phyloP scores from a whole-genome alignment of 23 tunicate genomes.

The Ascidia mentula region DNA sequence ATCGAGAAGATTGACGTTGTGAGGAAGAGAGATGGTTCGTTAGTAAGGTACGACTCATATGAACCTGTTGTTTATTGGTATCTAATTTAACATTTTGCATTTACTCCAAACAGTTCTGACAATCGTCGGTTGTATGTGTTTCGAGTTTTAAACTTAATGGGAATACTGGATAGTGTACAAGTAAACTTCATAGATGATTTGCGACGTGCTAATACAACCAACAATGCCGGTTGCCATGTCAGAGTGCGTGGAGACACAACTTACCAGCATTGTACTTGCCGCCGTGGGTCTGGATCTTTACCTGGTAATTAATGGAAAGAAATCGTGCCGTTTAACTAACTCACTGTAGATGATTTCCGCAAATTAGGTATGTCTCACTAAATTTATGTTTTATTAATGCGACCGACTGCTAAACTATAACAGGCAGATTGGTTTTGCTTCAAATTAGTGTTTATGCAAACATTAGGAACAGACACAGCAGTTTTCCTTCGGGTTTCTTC shows the following conservation, averaged over 20 bases:
- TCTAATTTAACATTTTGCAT: too few relatives aligned
- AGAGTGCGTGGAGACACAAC: neutral
- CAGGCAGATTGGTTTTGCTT: too few relatives aligned
- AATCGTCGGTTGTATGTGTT: constrained; percentile 11
- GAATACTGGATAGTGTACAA: neutral
- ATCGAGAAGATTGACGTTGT: neutral
- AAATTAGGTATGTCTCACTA: too few relatives aligned
- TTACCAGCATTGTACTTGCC: neutral
- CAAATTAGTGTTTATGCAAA: too few relatives aligned
- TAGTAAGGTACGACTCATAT: neutral
- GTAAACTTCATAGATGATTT: neutral
- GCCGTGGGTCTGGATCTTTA: neutral
- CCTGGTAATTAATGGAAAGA: too few relatives aligned
- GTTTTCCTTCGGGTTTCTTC: too few relatives aligned
- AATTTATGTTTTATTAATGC: too few relatives aligned
- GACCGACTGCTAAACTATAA: too few relatives aligned
- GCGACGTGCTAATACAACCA: neutral
- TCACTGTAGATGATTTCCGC: too few relatives aligned
- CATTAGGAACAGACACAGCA: too few relatives aligned
- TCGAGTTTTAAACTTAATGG: constrained; percentile 13
- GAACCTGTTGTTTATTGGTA: too few relatives aligned
- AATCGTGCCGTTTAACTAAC: too few relatives aligned
- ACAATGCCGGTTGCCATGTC: constrained; percentile 4
- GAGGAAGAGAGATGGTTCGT: neutral
- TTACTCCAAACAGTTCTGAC: constrained; percentile 7